Conservation (phyloP, 23 tunicate species). For the Ascidia mentula region DNA sequence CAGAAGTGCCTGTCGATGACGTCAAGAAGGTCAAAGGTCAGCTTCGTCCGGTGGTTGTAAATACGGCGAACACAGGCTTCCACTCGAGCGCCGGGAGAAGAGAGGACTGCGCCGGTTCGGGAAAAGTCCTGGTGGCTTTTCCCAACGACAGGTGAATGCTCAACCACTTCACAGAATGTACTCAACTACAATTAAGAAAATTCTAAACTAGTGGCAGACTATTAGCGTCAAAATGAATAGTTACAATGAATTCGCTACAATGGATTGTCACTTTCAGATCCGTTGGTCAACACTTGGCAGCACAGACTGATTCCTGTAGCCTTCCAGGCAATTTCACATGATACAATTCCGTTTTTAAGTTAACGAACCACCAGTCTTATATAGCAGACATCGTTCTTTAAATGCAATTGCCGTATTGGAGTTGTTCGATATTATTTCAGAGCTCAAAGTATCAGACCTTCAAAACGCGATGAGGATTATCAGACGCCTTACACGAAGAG, state of each 20-base stretch:
- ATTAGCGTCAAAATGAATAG: no score
- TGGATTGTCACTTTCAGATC: no score
- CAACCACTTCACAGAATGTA: no score
- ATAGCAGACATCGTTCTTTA: no score
- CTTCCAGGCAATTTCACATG: neutral
- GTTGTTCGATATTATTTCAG: no score
- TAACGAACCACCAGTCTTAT: no score
- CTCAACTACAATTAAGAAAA: neutral
- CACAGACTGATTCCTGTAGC: neutral
- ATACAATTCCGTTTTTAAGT: neutral
- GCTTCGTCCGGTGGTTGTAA: slow-evolving; percentile 32
- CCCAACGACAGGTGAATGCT: slow-evolving; percentile 76
- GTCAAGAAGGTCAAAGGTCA: slow-evolving; percentile 48
- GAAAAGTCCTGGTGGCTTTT: slow-evolving; percentile 53
- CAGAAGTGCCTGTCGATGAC: slow-evolving; percentile 52
- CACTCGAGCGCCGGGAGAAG: slow-evolving; percentile 26
- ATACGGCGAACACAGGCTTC: slow-evolving; percentile 35
- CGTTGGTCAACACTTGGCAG: no score
- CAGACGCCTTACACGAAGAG: slow-evolving; percentile 66
- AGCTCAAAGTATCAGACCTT: slow-evolving; percentile 77
- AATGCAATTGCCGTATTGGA: no score
- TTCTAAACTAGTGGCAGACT: no score
- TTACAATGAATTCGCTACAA: no score
- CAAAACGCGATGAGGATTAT: slow-evolving; percentile 49
- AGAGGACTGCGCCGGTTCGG: neutral